These are phyloP conservation scores for Patagioenas fasciata DNA, from an alignment of 2,113 vertebrate genomes.

Conservation along the genomic window DNA sequence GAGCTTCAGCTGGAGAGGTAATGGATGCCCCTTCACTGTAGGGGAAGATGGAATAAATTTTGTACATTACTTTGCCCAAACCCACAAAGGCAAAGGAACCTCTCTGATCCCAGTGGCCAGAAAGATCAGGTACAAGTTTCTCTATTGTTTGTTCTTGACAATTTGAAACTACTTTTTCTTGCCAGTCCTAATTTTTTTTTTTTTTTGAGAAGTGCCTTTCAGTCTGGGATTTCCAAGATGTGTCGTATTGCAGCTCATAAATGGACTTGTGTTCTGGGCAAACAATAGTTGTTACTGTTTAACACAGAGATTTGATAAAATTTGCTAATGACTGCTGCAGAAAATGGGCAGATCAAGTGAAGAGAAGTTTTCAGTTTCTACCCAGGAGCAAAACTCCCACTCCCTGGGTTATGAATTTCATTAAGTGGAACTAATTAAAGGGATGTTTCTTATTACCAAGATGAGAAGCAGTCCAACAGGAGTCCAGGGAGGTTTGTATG, in stretches of 20 bases:
- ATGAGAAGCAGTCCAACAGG: slow-evolving; percentile 33
- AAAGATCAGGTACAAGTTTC: slow-evolving; percentile 30
- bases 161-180: slow-evolving; percentile 39
- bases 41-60: background rate
- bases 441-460: slow-evolving; percentile 33
- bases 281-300: slow-evolving; percentile 68
- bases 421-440: slow-evolving; percentile 69
- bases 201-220: slow-evolving; percentile 22
- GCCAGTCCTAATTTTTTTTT: background rate
- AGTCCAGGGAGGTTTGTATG: background rate
- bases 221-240: slow-evolving; percentile 43
- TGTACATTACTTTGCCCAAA: background rate
- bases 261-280: slow-evolving; percentile 56
- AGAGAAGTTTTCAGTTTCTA: slow-evolving; percentile 47
- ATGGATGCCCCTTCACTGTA: background rate
- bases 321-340: slow-evolving; percentile 48
- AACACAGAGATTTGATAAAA: slow-evolving; percentile 58
- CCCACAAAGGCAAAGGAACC: background rate
- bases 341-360: slow-evolving; percentile 45
- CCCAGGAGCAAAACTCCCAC: slow-evolving; percentile 57
- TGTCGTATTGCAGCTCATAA: slow-evolving; percentile 63
- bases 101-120: background rate
- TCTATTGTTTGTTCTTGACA: slow-evolving; percentile 20
- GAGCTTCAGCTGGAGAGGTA: background rate
- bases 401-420: slow-evolving; percentile 62